Evolutionary conservation across 2,888 invertebrate genomes (phyloP), one percentile per base, ranked within the genome.

Genomic region (Ceraclea dissimilis): DNA sequence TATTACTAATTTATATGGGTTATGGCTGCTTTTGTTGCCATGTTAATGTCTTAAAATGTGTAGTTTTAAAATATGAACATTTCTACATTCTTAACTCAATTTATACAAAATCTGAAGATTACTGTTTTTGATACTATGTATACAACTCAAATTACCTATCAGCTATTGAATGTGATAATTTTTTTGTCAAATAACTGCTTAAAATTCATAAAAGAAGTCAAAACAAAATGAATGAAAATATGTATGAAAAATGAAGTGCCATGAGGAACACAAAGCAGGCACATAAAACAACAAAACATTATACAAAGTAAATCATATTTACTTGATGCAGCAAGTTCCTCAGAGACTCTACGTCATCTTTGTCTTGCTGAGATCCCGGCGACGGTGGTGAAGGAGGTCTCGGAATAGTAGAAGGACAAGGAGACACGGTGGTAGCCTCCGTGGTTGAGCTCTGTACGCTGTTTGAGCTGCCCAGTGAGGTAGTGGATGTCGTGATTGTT

Each of bases 311-410:
- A n/a, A 21, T 22, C 19, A 54, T 49, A 21, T 68, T 67, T 76
- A 90, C 91, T 86, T 91, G 90, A 71, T 89, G 88, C 61, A 91
- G 72, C 61, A 90, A 79, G 60, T 85, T 76, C 67, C 86, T 78
- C 13, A 90, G 76, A 65, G 88, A 86, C 70, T 86, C 85, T 52
- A 89, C 85, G 64, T 89, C 88, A 50, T 78, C 76, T 48, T 62
- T 65, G 33, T 71, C 73, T 60, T 71, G 71, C 21, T 65, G 62
- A 73, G 58, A 53, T 19, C 43, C 68, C 2, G 71, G 65, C 5
- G 67, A 63, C 0, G 70, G 63, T 19, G 69, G 69, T 67, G 79
- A 59, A 70, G 69, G 22, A 70, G 73, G 57, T 71, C 71, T 26
- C 64, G 70, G 72, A 44, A 71, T 75, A 55, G 0, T 69, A 63